Conservation (phyloP, 2,888 invertebrate genomes). For the Macaria liturata region DNA sequence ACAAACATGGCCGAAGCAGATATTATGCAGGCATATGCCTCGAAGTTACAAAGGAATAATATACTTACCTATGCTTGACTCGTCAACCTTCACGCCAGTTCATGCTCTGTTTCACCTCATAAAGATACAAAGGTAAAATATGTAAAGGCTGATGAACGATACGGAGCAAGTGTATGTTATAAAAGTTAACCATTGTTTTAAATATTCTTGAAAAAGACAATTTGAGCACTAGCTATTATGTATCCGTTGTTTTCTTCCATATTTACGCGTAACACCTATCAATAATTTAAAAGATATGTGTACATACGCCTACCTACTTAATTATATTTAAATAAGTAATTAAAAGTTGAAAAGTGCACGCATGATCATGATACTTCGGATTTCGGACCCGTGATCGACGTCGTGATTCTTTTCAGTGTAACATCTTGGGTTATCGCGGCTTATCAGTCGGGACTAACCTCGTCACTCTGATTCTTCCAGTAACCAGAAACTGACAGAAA, state of each 20-base stretch:
- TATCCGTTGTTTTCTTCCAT: too few species aligned
- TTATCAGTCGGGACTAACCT: background rate
- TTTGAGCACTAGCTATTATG: too few species aligned
- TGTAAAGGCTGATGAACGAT: constrained; percentile 6
- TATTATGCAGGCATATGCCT: constrained; percentile 6
- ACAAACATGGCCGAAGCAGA: constrained; percentile 30
- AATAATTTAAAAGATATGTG: too few species aligned
- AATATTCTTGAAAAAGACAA: too few species aligned
- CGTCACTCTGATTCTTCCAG: too few species aligned
- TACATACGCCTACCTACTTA: too few species aligned
- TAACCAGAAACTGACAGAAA: too few species aligned
- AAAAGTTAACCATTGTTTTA: too few species aligned
- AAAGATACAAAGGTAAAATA: constrained; percentile 31
- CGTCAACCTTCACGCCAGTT: constrained; percentile 50
- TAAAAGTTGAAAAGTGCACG: background rate
- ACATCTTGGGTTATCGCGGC: constrained; percentile 18
- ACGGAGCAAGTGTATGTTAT: background rate
- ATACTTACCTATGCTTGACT: constrained; percentile 49
- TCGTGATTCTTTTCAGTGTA: constrained; percentile 17
- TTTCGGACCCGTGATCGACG: constrained; percentile 21
- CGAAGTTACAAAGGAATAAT: constrained; percentile 44
- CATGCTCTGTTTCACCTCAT: constrained; percentile 50
- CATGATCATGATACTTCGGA: constrained; percentile 13
- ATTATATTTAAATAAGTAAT: too few species aligned
- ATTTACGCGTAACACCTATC: too few species aligned